These are phyloP conservation scores for Phaetusa simplex DNA, from an alignment of 2,113 vertebrate species.

Conservation along the genomic window DNA sequence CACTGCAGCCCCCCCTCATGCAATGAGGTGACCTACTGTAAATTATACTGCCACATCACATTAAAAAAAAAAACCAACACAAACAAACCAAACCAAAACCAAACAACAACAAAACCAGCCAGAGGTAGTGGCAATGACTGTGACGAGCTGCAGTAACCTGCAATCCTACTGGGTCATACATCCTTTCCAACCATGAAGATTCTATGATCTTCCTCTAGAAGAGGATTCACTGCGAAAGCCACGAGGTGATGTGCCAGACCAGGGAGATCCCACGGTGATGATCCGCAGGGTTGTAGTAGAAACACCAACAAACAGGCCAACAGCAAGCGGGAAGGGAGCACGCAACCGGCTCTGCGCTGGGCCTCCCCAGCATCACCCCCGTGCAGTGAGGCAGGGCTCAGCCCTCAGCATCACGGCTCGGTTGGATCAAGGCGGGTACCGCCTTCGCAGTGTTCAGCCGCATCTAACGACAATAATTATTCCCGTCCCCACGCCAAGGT, in stretches of 20 bases:
- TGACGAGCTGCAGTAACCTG: not conserved
- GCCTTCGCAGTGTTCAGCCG: not conserved
- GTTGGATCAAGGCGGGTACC: not conserved
- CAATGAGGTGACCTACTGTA: not conserved
- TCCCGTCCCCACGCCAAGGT: not conserved
- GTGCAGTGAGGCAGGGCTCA: not conserved
- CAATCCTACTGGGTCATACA: not conserved
- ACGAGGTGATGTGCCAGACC: not conserved
- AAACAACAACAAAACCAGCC: not conserved
- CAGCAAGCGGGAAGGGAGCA: not conserved
- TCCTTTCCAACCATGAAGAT: too few species aligned
- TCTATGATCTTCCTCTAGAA: not conserved
- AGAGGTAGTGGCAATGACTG: accelerated
- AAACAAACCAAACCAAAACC: not conserved
- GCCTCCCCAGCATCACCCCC: not conserved
- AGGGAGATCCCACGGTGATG: not conserved
- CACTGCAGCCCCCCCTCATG: not conserved
- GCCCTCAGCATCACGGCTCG: not conserved
- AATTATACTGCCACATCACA: not conserved
- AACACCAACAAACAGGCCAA: not conserved
- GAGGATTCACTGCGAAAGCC: not conserved
- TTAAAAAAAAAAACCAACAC: not conserved
- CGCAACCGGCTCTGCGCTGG: accelerated
- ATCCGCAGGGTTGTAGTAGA: not conserved
- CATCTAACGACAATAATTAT: not conserved